Percentiles rank a stretch among this genome's conserved stretches.
These are phyloP conservation scores for Sialis fuliginosa DNA, from an alignment of 2,888 invertebrate genomes.

Conservation along the genomic window DNA sequence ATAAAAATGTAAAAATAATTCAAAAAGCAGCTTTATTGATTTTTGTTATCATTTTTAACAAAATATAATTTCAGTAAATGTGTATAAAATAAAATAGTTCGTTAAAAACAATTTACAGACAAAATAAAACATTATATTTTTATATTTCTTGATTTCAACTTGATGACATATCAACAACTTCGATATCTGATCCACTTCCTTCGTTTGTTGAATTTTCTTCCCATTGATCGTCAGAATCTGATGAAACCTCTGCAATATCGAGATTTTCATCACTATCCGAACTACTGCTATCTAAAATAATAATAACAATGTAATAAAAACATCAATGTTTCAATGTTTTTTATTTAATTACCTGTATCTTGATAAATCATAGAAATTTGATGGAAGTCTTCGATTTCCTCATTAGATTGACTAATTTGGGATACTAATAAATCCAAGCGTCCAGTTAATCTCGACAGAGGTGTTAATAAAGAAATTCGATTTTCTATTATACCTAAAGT, in stretches of 20 bases:
- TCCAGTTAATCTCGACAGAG: constrained; percentile 37
- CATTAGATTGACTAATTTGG: constrained; percentile 27
- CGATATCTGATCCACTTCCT: constrained; percentile 8
- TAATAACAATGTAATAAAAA: constrained; percentile 4
- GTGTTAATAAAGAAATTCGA: constrained; percentile 30
- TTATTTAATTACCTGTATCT: constrained; percentile 28
- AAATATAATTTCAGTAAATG: too few species aligned
- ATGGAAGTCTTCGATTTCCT: constrained; percentile 25
- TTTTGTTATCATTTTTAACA: too few species aligned
- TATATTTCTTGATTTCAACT: neutral
- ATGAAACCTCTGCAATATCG: constrained; percentile 15
- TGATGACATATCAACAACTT: constrained; percentile 5
- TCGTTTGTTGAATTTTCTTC: constrained; percentile 17
- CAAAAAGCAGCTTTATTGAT: too few species aligned
- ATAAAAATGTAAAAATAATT: too few species aligned
- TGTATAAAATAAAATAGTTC: too few species aligned
- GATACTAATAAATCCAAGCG: constrained; percentile 39
- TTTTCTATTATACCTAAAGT: constrained; percentile 38
- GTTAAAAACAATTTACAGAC: neutral
- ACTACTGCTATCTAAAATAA: constrained; percentile 18
- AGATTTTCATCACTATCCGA: constrained; percentile 20
- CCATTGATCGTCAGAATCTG: constrained; percentile 23
- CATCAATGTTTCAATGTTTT: neutral
- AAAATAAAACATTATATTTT: constrained; percentile 2
- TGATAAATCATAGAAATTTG: constrained; percentile 32